Base-by-base conservation (phyloP, 2,113 vertebrate genomes). In the Oriolus oriolus region DNA sequence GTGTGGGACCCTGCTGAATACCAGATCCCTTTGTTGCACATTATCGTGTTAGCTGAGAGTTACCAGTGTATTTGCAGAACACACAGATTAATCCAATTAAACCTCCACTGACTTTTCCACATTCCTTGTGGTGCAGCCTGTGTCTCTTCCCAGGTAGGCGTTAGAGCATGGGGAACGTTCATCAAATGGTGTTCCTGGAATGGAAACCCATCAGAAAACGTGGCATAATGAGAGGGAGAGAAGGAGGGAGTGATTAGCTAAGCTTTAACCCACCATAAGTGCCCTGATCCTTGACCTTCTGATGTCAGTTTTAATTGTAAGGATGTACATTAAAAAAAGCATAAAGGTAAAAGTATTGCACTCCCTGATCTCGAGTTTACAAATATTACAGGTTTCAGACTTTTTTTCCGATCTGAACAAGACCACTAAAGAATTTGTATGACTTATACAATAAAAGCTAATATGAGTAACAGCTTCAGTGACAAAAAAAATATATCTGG, bases 11-110 rank as follows among this genome's bases (percentile, higher is more conserved):
- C 93, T 65, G 89, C 66, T 56, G 84, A 97, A 98, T 96, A 91
- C 96, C 96, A 94, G 56, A 65, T 73, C 84, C 96, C 89, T 98
- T 97, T 96, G 96, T 96, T 97, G 93, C 75, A 42, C 24, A 66
- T 97, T 95, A 97, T 96, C 95, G 31, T 84, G 89, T 97, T 97
- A 97, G 95, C 94, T 84, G 95, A 98, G 97, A 96, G 95, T 96
- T 96, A 75, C 90, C 90, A 47, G 70, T 44, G 19, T 80, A 13
- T 28, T 54, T 93, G 96, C 92, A 95, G 95, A 96, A 60, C 83
- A 89, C 76, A 60, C 95, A 96, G 93, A 96, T 96, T 98, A 98
- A 98, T 98, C 98, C 96, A 98, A 98, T 98, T 98, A 98, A 98
- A 96, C 96, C 95, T 97, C 93, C 96, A 96, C 95, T 97, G 96